Conservation (phyloP, 2,888 invertebrate genomes). For the Polia nebulosa region DNA sequence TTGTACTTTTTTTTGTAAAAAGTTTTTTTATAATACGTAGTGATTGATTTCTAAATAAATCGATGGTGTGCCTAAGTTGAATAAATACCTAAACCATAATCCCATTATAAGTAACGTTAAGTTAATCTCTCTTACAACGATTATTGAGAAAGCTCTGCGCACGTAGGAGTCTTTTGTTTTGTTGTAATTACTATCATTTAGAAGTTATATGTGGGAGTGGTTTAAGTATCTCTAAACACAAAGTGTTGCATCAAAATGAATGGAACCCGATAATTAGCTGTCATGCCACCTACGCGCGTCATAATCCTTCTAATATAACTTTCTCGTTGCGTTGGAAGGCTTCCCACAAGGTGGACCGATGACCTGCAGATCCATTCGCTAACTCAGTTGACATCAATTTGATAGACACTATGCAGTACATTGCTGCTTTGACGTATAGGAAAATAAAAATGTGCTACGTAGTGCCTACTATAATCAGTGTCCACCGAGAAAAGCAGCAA, state of each 20-base stretch:
- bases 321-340: no score
- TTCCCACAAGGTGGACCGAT: no score
- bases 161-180: constrained; percentile 32
- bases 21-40: no score
- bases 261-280: constrained; percentile 20
- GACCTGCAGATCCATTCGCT: no score
- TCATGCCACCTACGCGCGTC: constrained; percentile 1
- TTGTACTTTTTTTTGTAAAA: no score
- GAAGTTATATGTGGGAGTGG: constrained; percentile 19
- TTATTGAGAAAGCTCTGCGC: constrained; percentile 10
- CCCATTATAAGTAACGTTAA: not conserved
- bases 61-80: not conserved
- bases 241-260: constrained; percentile 15
- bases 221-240: constrained; percentile 1
- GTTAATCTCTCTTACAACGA: not conserved
- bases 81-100: not conserved
- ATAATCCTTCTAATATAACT: not conserved
- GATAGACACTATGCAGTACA: no score
- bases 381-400: no score
- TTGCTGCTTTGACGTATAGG: no score
- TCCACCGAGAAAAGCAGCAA: no score
- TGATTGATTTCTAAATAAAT: no score
- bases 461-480: no score
- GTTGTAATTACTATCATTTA: constrained; percentile 16
- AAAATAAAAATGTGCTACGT: no score